Evolutionary conservation across 1,140 invertebrate species (phyloP).

Genomic region (Drosophila busckii): DNA sequence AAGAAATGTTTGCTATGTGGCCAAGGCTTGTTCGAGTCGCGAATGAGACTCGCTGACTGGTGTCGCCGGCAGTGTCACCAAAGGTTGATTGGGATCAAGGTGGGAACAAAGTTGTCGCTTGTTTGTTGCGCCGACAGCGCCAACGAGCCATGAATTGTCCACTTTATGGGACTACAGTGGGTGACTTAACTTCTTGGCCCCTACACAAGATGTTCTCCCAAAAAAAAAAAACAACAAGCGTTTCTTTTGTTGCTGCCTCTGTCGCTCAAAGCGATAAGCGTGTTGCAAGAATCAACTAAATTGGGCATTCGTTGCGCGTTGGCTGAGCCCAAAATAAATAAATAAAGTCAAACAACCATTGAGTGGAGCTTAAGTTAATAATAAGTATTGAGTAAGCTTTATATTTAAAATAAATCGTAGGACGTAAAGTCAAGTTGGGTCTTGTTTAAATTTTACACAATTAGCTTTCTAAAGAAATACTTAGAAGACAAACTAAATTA

Average conservation of each 20-base stretch:
- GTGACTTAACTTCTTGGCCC: constrained; percentile 23
- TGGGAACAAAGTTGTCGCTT: constrained; percentile 64
- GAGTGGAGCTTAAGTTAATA: too few species aligned
- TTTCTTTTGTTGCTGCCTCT: constrained; percentile 6
- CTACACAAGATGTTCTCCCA: neutral
- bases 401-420: too few species aligned
- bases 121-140: constrained; percentile 41
- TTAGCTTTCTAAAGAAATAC: too few species aligned
- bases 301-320: neutral
- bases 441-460: too few species aligned
- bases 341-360: too few species aligned
- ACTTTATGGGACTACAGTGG: constrained; percentile 52
- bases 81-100: constrained; percentile 75
- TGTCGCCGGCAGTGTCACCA: constrained; percentile 52
- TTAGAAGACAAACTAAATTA: too few species aligned
- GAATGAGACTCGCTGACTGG: constrained; percentile 6
- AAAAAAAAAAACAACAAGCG: too few species aligned
- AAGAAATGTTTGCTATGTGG: constrained; percentile 41
- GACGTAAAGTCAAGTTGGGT: too few species aligned
- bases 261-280: constrained; percentile 25
- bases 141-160: constrained; percentile 65
- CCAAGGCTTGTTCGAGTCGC: constrained; percentile 35
- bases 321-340: neutral
- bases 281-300: constrained; percentile 16
- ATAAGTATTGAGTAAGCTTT: too few species aligned